Conservation (phyloP, 2,113 vertebrate species). For the Scomber scombrus region DNA sequence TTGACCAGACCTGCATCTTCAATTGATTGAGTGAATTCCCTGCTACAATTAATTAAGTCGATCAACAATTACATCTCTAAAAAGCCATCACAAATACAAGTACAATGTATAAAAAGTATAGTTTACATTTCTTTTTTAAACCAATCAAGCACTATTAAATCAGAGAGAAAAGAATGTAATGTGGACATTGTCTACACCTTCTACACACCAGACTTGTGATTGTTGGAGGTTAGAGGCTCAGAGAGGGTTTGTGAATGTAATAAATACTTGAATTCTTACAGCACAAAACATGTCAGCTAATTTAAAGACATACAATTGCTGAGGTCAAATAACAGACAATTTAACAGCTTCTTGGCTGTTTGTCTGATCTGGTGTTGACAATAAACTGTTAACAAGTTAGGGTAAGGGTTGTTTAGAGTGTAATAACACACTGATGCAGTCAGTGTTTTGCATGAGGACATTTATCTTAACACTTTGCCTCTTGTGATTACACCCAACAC, state of each 20-base stretch:
- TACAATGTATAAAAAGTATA: conserved; percentile 46
- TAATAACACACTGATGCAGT: neutral
- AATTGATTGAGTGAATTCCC: neutral
- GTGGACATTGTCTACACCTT: neutral
- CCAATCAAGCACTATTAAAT: conserved; percentile 17
- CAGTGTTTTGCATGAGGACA: neutral
- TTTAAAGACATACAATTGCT: neutral
- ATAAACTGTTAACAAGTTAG: neutral
- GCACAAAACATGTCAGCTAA: neutral
- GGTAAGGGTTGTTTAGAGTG: neutral
- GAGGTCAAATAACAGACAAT: conserved; percentile 3
- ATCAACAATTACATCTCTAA: neutral
- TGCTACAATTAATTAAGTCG: neutral
- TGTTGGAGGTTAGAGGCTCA: neutral
- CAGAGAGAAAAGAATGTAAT: conserved; percentile 1
- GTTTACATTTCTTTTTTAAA: neutral
- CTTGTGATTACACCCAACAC: neutral
- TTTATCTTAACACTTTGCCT: neutral
- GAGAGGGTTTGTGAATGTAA: neutral
- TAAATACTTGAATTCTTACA: neutral
- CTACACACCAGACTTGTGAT: neutral
- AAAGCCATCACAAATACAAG: conserved; percentile 17
- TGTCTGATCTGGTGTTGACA: neutral
- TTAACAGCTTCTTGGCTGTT: neutral
- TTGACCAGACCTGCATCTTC: conserved; percentile 11